Evolutionary conservation across 2,113 vertebrate species (phyloP).

Genomic region (Sardina pilchardus): DNA sequence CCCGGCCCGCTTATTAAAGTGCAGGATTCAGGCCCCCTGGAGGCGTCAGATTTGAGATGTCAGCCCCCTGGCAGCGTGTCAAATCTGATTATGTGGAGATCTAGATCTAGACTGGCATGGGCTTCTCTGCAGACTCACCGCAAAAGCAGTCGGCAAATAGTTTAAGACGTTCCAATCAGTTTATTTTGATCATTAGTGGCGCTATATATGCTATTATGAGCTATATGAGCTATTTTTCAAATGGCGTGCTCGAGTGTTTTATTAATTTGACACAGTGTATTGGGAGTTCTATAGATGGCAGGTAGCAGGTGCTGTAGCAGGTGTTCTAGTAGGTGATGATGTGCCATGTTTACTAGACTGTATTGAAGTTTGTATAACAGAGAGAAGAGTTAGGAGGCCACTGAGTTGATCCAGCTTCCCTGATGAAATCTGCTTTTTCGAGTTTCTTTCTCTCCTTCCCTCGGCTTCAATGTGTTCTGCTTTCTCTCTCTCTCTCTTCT

Average conservation of each 20-base stretch:
- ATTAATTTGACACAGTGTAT: not conserved
- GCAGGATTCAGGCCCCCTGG: not conserved
- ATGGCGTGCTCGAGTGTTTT: not conserved
- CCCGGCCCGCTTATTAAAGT: not conserved
- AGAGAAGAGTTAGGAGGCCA: not conserved
- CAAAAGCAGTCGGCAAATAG: not conserved
- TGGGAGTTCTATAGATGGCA: not conserved
- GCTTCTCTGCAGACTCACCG: not conserved
- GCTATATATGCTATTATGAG: no score
- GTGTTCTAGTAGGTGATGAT: not conserved
- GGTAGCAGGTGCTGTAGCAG: not conserved
- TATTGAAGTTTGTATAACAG: not conserved
- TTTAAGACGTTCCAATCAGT: not conserved
- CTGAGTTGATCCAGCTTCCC: slow-evolving; percentile 60
- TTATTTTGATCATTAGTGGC: not conserved
- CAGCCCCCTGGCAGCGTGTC: not conserved
- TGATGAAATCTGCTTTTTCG: slow-evolving; percentile 62
- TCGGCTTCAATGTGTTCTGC: slow-evolving; percentile 33
- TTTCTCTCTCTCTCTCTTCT: slow-evolving; percentile 40
- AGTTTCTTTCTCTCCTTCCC: slow-evolving; percentile 31
- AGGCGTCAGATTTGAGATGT: not conserved
- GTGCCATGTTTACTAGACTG: not conserved
- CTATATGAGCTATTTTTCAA: not conserved
- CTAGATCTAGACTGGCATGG: not conserved
- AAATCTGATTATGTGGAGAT: slow-evolving; percentile 5